Conservation (phyloP, 2,888 invertebrate genomes). For the Thera britannica region DNA sequence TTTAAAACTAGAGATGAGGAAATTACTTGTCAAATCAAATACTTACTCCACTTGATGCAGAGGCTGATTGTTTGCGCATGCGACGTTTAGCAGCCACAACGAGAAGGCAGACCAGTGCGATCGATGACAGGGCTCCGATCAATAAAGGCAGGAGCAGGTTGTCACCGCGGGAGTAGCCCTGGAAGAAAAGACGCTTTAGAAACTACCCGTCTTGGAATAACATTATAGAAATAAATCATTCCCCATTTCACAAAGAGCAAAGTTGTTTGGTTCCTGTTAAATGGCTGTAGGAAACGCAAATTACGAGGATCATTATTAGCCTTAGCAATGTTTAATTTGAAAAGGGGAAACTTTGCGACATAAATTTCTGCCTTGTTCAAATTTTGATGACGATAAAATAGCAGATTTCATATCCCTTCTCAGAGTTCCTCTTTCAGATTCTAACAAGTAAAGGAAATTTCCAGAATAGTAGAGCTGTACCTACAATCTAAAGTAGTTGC, state of each 20-base stretch:
- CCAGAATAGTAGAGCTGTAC: too few relatives aligned
- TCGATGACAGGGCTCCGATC: constrained; percentile 79
- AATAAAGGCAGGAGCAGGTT: constrained; percentile 84
- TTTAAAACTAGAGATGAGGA: neutral
- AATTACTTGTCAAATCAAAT: neutral
- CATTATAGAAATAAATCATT: neutral
- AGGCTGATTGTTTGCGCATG: constrained; percentile 63
- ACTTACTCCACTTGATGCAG: constrained; percentile 74
- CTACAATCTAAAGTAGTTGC: too few relatives aligned
- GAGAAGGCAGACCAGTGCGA: constrained; percentile 75
- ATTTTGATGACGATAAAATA: neutral
- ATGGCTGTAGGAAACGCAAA: neutral
- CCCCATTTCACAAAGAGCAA: neutral
- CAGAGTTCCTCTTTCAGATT: too few relatives aligned
- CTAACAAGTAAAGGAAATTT: too few relatives aligned
- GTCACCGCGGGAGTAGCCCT: constrained; percentile 86
- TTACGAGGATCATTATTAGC: neutral
- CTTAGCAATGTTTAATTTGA: neutral
- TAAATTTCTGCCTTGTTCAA: neutral
- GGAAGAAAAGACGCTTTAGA: constrained; percentile 36
- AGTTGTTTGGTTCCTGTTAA: neutral
- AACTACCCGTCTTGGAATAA: neutral
- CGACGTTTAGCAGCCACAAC: constrained; percentile 81
- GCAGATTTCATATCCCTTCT: too few relatives aligned
- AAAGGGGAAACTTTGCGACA: neutral